Evolutionary conservation across 2,113 vertebrate genomes (phyloP), one percentile per base, ranked within the genome.

Genomic region (Hypomesus transpacificus): DNA sequence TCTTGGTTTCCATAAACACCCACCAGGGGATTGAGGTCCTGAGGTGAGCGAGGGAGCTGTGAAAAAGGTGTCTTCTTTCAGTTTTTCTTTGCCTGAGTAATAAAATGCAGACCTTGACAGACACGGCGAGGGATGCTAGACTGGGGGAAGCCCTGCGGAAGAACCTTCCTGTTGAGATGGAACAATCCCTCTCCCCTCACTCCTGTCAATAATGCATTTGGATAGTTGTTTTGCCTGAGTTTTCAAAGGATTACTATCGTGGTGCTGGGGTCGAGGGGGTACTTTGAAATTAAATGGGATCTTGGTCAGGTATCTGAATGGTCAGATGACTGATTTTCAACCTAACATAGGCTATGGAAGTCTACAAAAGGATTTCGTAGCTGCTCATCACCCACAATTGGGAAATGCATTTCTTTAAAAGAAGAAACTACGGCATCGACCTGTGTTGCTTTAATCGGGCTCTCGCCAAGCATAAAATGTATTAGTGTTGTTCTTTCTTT

Each of bases 391-490:
- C 66, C 53, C 75, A 60, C 50, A 65, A 51, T 66, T 73, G 75
- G 65, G 21, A 78, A 77, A 77, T 71, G 62, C 20, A 71, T 54
- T 17, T 64, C 46, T 31, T 65, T 9, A 74, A 58, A 68, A 63
- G 52, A 46, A 56, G 66, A 73, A 54, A 81, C 74, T 62, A 65
- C 58, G 73, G 70, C 66, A 80, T 80, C 17, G 50, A 82, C 65
- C 60, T 56, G 46, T 72, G 74, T 74, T 74, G 54, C 77, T 78
- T 80, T 77, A 83, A 82, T 71, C 61, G 11, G 20, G 64, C 52
- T 13, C 56, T 71, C 67, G 34, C 70, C 75, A 85, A 34, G 77
- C 71, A 56, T 85, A 77, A 83, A 85, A 84, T 78, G 69, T 71
- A 78, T 84, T 58, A 80, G 58, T 83, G 52, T 74, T 71, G 39